phyloP scores from a whole-genome alignment of 2,797 vertebrate species.

The Betta splendens region DNA sequence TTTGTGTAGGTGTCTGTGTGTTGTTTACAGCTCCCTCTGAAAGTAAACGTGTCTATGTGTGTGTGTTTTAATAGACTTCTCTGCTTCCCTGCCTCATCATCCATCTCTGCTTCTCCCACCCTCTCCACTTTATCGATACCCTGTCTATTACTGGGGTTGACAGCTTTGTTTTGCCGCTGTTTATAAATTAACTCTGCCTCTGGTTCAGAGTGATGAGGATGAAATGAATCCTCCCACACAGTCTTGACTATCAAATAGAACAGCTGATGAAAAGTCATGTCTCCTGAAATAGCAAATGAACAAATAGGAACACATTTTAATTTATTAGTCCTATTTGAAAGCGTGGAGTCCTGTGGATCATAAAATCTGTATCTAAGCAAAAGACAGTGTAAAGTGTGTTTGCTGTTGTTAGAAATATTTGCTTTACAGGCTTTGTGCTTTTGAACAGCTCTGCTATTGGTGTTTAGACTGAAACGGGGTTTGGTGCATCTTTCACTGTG shows the following conservation, averaged over 20 bases:
- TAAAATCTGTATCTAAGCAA: not conserved
- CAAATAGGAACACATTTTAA: conserved; percentile 3
- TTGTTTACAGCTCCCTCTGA: conserved; percentile 5
- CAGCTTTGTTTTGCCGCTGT: conserved; percentile 37
- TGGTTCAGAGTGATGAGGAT: conserved; percentile 30
- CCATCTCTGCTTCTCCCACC: conserved; percentile 25
- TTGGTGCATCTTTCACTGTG: conserved; percentile 36
- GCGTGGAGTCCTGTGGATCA: not conserved
- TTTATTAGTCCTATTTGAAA: conserved; percentile 10
- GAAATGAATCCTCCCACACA: conserved; percentile 28
- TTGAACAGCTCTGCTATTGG: conserved; percentile 30
- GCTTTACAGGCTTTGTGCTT: conserved; percentile 47
- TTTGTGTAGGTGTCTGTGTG: conserved; percentile 30
- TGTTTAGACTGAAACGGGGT: conserved; percentile 51
- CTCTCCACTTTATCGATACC: conserved; percentile 46
- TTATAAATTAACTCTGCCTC: conserved; percentile 35
- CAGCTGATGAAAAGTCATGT: conserved; percentile 23
- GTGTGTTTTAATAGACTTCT: conserved; percentile 19
- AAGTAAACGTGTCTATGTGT: not conserved
- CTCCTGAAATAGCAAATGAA: conserved; percentile 7
- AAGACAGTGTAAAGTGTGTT: conserved; percentile 9
- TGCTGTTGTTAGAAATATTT: not conserved
- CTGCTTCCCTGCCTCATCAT: conserved; percentile 10
- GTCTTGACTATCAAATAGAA: conserved; percentile 16
- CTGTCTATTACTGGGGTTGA: conserved; percentile 38